phyloP scores from a whole-genome alignment of 2,113 vertebrate genomes.

The Pomatostomus ruficeps region DNA sequence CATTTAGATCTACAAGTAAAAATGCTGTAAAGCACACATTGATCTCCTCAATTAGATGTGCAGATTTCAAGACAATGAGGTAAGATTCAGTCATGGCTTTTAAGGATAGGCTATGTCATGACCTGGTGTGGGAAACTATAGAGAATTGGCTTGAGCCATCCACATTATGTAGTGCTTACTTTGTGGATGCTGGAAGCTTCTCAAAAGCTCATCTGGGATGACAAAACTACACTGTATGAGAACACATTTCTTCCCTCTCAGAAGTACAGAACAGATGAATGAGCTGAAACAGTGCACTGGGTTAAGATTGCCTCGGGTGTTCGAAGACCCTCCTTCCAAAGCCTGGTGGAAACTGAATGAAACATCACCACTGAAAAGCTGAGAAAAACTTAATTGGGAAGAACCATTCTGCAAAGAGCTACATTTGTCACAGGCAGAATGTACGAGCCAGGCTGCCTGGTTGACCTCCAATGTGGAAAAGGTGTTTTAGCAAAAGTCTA shows the following conservation, averaged over 20 bases:
- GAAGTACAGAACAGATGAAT: conserved; percentile 42
- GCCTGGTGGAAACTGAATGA: neutral
- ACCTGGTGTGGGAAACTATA: neutral
- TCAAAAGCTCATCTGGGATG: neutral
- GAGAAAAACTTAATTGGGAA: neutral
- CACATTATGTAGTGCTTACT: neutral
- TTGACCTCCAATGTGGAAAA: neutral
- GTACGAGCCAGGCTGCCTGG: neutral
- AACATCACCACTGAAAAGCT: neutral
- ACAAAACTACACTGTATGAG: neutral
- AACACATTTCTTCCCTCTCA: neutral
- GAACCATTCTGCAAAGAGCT: neutral
- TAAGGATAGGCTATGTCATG: neutral
- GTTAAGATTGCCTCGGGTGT: neutral
- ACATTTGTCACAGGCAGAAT: neutral
- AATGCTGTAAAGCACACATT: neutral
- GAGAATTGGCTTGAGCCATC: neutral
- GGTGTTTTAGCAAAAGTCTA: neutral
- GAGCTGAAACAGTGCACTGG: conserved; percentile 6
- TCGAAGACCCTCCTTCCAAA: neutral
- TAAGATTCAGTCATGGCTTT: neutral
- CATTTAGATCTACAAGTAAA: neutral
- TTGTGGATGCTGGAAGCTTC: neutral
- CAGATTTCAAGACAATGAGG: neutral
- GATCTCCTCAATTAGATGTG: neutral